Evolutionary conservation across 2,113 vertebrate genomes (phyloP), one percentile per base, ranked within the genome.

Genomic region (Pluvianellus socialis): DNA sequence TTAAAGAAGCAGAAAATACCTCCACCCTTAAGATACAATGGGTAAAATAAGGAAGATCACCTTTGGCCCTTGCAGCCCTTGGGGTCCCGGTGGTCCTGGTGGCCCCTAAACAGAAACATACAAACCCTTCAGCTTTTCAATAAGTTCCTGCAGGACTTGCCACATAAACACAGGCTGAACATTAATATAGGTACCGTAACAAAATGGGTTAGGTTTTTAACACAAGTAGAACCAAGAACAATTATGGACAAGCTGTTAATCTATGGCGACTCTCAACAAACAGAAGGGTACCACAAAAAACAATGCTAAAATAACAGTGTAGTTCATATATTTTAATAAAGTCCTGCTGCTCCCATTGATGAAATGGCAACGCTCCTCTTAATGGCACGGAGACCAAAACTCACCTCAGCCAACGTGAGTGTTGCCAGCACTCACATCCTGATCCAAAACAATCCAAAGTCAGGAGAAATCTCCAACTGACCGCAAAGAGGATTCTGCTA

Each of bases 61-160:
- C 99, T 99, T 99, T 68, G 98, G 89, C 22, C 99, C 99, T 95
- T 98, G 98, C 12, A 98, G 98, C 91, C 99, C 99, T 52, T 98
- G 94, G 82, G 99, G 98, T 97, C 98, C 98, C 10, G 98, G 98
- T 76, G 98, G 99, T 96, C 99, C 99, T 71, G 99, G 98, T 87
- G 99, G 99, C 47, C 98, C 97, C 99, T 99, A 96, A 98, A 96
- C 97, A 98, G 97, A 97, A 96, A 95, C 58, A 50, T 53, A 88
- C 3, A 85, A 80, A 68, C 3, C 4, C 83, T 81, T 95, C 83
- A 95, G 30, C 8, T 77, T 79, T 86, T 12, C 74, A 81, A 76
- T 55, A 87, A 76, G 74, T 49, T 88, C 28, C 49, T 40, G n/a
- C 42, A 62, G 56, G 38, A 62, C 23, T 75, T 50, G 11, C 26